Conservation (phyloP, 2,797 vertebrate genomes). For the Meda fulgida region DNA sequence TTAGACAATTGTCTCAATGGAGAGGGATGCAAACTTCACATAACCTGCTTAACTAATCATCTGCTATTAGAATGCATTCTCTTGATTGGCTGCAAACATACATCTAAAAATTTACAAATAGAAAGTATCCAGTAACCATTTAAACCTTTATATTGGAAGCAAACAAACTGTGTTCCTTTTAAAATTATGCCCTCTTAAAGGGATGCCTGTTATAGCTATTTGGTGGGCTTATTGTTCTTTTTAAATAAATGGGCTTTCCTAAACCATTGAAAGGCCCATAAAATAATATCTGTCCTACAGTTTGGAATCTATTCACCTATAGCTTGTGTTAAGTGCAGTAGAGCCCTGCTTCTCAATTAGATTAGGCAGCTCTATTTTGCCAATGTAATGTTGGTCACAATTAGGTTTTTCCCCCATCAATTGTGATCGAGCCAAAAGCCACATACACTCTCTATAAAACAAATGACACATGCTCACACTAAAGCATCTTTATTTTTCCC, state of each 20-base stretch:
- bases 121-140: neutral
- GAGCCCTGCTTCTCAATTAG: slow-evolving; percentile 36
- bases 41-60: neutral
- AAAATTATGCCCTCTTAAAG: neutral
- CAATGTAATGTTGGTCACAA: slow-evolving; percentile 51
- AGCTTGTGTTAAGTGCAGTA: slow-evolving; percentile 45
- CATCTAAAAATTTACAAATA: neutral
- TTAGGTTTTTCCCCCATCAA: slow-evolving; percentile 55
- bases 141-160: neutral
- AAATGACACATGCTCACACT: slow-evolving; percentile 28
- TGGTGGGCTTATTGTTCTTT: neutral
- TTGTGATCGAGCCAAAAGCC: slow-evolving; percentile 43
- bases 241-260: slow-evolving; percentile 34
- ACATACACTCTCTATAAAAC: slow-evolving; percentile 43
- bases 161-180: slow-evolving; percentile 6
- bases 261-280: slow-evolving; percentile 21
- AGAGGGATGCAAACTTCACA: neutral
- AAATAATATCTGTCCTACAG: slow-evolving; percentile 22
- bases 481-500: slow-evolving; percentile 7
- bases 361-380: slow-evolving; percentile 54
- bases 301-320: slow-evolving; percentile 42
- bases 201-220: slow-evolving; percentile 10
- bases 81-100: neutral
- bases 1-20: neutral
- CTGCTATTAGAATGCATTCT: neutral